Evolutionary conservation across 2,888 invertebrate genomes (phyloP), one percentile per base, ranked within the genome.

Genomic region (Scaptomyza caliginosa): DNA sequence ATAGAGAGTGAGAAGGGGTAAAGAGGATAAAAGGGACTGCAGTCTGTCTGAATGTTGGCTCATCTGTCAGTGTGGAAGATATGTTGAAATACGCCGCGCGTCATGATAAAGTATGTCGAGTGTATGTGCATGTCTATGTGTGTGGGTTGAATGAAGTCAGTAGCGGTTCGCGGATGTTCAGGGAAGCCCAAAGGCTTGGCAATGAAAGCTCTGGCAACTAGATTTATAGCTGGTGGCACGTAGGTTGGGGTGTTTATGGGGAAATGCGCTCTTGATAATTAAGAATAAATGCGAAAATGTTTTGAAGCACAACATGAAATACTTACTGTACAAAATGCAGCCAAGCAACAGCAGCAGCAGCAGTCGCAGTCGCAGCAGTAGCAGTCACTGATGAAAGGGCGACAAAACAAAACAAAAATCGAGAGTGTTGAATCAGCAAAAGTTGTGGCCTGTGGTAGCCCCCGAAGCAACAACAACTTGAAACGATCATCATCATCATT

Each of bases 41-140:
- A 65, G 73, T 69, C 75, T 63, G 85, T 70, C 68, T 77, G 80
- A 59, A 59, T 85, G 88, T 77, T 79, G 86, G 76, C 86, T 74
- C 83, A 83, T 87, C 86, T 84, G 83, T 84, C 88, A 84, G 86
- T 67, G 83, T 74, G 77, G 77, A 85, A 85, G 88, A 83, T 87
- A 83, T 85, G 83, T 85, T 85, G 83, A 83, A 87, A 85, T 87
- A 74, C 83, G 79, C 86, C 79, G 83, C 79, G 83, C 73, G 77
- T 87, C 88, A 85, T 78, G 79, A 85, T 75, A 86, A 87, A 85
- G 73, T 82, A 76, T 73, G 82, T 77, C 71, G 73, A 74, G 67
- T 55, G 58, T 65, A 54, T 60, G 40, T 40, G 38, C 19, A 21
- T 39, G 21, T 21, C 13, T 23, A 16, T 24, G 23, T 24, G 57